Percentiles rank a stretch among this genome's conserved stretches.
These are phyloP conservation scores for Leptinotarsa texana DNA, from an alignment of 1,140 invertebrate species.

Conservation along the genomic window DNA sequence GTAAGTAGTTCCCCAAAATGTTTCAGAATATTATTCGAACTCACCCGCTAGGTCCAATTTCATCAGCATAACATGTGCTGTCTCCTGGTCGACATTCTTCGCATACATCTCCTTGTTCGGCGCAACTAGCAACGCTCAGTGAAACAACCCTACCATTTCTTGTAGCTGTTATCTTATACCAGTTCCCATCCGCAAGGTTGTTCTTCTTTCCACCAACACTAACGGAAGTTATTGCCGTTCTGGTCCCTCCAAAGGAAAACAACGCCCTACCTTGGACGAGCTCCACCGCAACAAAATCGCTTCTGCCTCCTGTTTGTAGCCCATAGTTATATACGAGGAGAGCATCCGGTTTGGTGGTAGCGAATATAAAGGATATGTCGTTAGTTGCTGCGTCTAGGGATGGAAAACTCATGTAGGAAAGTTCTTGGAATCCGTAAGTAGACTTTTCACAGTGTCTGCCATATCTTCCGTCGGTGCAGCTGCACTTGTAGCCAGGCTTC, in stretches of 20 bases:
- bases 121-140: constrained; percentile 77
- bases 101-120: constrained; percentile 83
- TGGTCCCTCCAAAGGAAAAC: constrained; percentile 87
- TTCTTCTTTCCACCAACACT: constrained; percentile 64
- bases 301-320: constrained; percentile 79
- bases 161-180: constrained; percentile 90
- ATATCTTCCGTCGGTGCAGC: constrained; percentile 84
- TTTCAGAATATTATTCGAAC: constrained; percentile 35
- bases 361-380: constrained; percentile 88
- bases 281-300: constrained; percentile 91
- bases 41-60: constrained; percentile 83
- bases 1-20: neutral
- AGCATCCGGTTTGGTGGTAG: constrained; percentile 84
- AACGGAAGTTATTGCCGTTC: constrained; percentile 82
- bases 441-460: constrained; percentile 88
- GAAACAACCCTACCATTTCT: constrained; percentile 85
- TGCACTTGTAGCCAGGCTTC: constrained; percentile 84
- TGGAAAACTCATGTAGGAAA: constrained; percentile 88
- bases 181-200: constrained; percentile 80
- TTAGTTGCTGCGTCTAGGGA: constrained; percentile 84
- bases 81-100: constrained; percentile 83
- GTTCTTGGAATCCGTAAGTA: constrained; percentile 84
- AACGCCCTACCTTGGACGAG: constrained; percentile 78
- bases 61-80: constrained; percentile 77
- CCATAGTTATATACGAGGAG: constrained; percentile 91